Base-by-base conservation (phyloP, 1,140 invertebrate genomes). In the Helicoverpa zea region DNA sequence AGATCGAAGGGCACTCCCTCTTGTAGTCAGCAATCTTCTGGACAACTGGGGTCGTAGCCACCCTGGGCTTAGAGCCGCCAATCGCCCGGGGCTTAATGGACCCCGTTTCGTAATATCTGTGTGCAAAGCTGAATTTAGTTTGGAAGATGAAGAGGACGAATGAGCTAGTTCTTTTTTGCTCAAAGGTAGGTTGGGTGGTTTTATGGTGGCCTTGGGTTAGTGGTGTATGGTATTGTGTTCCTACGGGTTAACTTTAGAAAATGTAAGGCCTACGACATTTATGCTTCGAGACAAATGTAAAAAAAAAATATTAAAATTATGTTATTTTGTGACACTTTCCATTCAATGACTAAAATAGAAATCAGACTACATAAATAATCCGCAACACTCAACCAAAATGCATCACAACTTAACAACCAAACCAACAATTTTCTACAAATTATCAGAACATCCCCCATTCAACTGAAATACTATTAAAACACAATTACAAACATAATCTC, bases 61-160 rank as follows among this genome's bases (percentile, higher is more conserved):
- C 98, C 73, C 98, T 96, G 2, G 98, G 98, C 92, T 99, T 99
- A 43, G 98, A 99, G 43, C 99, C 99, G 35, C 99, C 99, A 86
- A 99, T 99, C 30, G 98, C 99, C 58, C 98, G 96, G 9, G 99
- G 99, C 90, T 98, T 97, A 87, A 99, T 99, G 64, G 98, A 99
- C 73, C 99, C 99, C n/a, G 98, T 99, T 95, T 99, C 99, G 96
- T 99, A 99, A 95, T 99, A 99, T 95, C 98, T 99, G 96, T 47
- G 94, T 87, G 90, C 84, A 84, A 90, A 89, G 83, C 89, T 90
- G 88, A 91, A 87, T 86, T 92, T 91, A 91, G 86, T 91, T 91
- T 91, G 89, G 90, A 89, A 88, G 64, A 66, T 79, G 78, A 82
- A 85, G 76, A 83, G 63, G 85, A 13, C 30, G 5, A 66, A 54